These are phyloP conservation scores for Barbus barbus DNA, from an alignment of 2,113 vertebrate species.

Conservation along the genomic window DNA sequence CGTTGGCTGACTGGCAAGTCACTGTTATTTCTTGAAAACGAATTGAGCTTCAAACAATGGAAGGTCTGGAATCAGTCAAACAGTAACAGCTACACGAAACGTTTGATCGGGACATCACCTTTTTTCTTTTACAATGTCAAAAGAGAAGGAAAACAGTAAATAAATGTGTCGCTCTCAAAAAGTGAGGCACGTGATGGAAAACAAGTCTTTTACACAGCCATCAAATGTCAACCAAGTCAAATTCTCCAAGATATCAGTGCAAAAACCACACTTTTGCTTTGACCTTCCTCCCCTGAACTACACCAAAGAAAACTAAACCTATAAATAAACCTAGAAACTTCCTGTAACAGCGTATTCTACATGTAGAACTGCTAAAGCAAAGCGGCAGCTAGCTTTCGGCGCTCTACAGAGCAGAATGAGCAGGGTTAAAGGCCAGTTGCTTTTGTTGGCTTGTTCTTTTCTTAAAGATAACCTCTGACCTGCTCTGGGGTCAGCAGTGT, in stretches of 20 bases:
- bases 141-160: neutral
- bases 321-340: conserved; percentile 17
- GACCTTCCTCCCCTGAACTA: conserved; percentile 8
- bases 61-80: neutral
- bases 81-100: neutral
- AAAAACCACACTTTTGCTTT: neutral
- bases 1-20: neutral
- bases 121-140: neutral
- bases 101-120: neutral
- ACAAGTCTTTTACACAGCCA: neutral
- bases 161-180: neutral
- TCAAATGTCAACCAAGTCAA: neutral
- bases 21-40: neutral
- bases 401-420: conserved; percentile 38
- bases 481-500: conserved; percentile 28
- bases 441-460: conserved; percentile 51
- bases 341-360: conserved; percentile 10
- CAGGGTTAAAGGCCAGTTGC: conserved; percentile 49
- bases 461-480: conserved; percentile 58
- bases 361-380: conserved; percentile 30
- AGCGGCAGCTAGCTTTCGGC: conserved; percentile 32
- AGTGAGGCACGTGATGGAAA: neutral
- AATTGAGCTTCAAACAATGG: conserved; percentile 4
- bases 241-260: conserved; percentile 14
- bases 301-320: neutral